Evolutionary conservation across 2,797 vertebrate genomes (phyloP), one percentile per base, ranked within the genome.

Genomic region (Varecia variegata): DNA sequence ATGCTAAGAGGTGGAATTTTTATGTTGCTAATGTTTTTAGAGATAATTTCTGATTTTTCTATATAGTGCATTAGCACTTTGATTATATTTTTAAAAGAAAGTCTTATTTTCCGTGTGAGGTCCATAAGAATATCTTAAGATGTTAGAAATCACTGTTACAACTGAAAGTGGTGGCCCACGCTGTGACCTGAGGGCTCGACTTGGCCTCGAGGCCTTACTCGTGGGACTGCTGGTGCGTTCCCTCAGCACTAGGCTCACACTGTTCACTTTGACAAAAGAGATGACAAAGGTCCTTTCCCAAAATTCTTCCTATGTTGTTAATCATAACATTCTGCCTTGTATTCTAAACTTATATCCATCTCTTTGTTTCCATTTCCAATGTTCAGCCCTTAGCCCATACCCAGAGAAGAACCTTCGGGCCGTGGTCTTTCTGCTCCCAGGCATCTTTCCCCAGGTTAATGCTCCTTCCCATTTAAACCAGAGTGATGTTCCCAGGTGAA

Each of bases 141-240:
- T 89, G 71, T 95, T 80, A 68, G 43, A 90, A 89, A 85, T 94
- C 50, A 79, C 23, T 91, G 40, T 68, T 89, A 54, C 70, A 81
- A 54, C 77, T 87, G 35, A 73, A 90, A 85, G 58, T 60, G 32
- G 40, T 43, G 20, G 73, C 18, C 32, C 32, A 1, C 7, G 3
- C 32, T 85, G 43, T 30, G 58, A 35, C 56, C 5, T 21, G 0
- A 38, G 35, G 30, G 7, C 50, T 65, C 2, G 3, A 47, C 54
- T 71, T 74, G 58, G 38, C n/a, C n/a, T 68, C 60, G 13, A 38
- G 2, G 8, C 5, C 15, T 68, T 60, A 32, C 38, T 71, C 9
- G 2, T 4, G 17, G 11, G 23, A 30, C 73, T 54, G 2, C 52
- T 70, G 35, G 35, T 38, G 10, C 27, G n/a, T 3, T 50, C 32